Conservation (phyloP, 2,797 vertebrate genomes). For the Cyclopterus lumpus region DNA sequence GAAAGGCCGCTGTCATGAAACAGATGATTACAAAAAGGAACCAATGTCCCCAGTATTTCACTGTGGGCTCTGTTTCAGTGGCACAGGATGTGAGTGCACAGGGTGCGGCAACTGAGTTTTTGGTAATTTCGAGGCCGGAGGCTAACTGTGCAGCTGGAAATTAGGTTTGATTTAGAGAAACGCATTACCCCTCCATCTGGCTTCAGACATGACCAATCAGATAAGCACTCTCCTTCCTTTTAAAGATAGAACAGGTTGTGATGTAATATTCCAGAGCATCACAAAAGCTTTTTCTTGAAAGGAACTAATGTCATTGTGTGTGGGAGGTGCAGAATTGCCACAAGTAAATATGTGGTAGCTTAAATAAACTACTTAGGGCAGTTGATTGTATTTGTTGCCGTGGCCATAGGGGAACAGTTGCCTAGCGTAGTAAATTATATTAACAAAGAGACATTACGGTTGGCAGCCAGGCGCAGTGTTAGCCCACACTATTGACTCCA, state of each 20-base stretch:
- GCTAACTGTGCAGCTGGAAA: constrained; percentile 61
- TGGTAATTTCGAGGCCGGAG: constrained; percentile 52
- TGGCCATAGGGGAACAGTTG: constrained; percentile 61
- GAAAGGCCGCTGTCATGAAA: constrained; percentile 60
- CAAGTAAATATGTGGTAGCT: constrained; percentile 61
- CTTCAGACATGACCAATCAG: constrained; percentile 63
- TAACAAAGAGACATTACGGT: constrained; percentile 59
- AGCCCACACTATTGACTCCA: constrained; percentile 58
- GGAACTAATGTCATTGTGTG: constrained; percentile 59
- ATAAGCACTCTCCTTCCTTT: constrained; percentile 66
- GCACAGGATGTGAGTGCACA: constrained; percentile 37
- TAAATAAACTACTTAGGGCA: constrained; percentile 66
- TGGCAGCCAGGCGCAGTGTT: constrained; percentile 58
- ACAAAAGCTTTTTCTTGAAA: constrained; percentile 55
- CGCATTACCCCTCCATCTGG: constrained; percentile 65
- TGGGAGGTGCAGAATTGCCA: constrained; percentile 50
- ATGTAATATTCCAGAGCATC: constrained; percentile 59
- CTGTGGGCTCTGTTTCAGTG: constrained; percentile 37
- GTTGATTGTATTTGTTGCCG: constrained; percentile 66
- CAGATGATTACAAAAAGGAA: constrained; percentile 49
- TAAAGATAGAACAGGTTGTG: constrained; percentile 52
- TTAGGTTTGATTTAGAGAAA: constrained; percentile 70
- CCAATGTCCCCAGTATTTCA: constrained; percentile 43
- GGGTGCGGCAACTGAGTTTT: constrained; percentile 49
- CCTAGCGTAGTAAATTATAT: constrained; percentile 64